Percentiles rank a stretch among this genome's conserved stretches.
Conservation (phyloP, 2,888 invertebrate species). For the Megaustenia siamemsis region DNA sequence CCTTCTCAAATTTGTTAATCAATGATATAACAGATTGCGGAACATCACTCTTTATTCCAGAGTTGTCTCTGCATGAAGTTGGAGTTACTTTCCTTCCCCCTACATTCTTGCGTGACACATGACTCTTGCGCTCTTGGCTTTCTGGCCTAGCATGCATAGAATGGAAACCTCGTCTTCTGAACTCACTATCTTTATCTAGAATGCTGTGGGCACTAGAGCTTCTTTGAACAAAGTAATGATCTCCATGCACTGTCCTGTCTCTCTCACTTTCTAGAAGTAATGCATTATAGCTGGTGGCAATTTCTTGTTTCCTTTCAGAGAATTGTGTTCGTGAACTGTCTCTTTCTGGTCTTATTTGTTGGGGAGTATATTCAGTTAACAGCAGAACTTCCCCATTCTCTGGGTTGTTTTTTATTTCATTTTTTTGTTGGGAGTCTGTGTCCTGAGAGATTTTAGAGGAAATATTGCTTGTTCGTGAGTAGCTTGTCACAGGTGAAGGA, state of each 20-base stretch:
- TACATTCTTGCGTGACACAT: conserved; percentile 26
- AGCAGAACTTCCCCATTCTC: conserved; percentile 20
- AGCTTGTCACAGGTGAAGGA: not conserved
- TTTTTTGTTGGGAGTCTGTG: not conserved
- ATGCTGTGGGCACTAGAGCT: conserved; percentile 57
- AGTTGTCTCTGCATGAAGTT: conserved; percentile 19
- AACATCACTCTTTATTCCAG: not conserved
- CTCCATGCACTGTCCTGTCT: conserved; percentile 17
- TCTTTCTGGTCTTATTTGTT: not conserved
- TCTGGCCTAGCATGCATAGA: conserved; percentile 10
- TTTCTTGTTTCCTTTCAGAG: conserved; percentile 18
- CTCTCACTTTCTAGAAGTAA: not conserved
- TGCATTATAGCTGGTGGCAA: not conserved
- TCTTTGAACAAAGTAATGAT: not conserved
- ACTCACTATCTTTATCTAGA: conserved; percentile 46
- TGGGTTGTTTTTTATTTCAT: not conserved
- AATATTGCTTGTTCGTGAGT: not conserved
- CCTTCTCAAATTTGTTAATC: conserved; percentile 69
- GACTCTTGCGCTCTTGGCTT: not conserved
- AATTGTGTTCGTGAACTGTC: not conserved
- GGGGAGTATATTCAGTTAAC: conserved; percentile 9
- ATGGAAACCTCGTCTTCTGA: not conserved
- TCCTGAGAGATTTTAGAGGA: not conserved
- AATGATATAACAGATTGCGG: conserved; percentile 63
- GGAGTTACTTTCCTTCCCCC: conserved; percentile 42